Percentiles rank a stretch among this genome's conserved stretches.
Conservation (phyloP, 2,113 vertebrate species). For the Numida meleagris region DNA sequence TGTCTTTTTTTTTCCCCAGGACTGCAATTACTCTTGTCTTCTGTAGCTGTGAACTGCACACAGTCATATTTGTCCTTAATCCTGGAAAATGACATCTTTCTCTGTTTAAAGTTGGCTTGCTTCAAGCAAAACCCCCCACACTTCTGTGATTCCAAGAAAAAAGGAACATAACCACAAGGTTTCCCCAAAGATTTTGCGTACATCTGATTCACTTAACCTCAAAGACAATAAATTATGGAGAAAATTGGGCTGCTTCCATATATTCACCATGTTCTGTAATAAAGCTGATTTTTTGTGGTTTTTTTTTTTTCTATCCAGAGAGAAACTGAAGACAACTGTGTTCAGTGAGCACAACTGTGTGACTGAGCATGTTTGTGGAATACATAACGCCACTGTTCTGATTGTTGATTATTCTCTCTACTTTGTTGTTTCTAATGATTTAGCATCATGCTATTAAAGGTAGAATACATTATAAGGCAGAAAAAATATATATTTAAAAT, state of each 20-base stretch:
- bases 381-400: not conserved
- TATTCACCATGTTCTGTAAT: conserved; percentile 29
- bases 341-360: not conserved
- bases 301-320: not conserved
- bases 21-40: not conserved
- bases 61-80: not conserved
- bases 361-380: conserved; percentile 23
- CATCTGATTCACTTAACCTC: conserved; percentile 53
- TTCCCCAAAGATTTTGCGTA: conserved; percentile 50
- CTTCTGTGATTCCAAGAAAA: conserved; percentile 57
- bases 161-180: conserved; percentile 23
- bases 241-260: not conserved
- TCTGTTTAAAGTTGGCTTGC: conserved; percentile 24
- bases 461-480: not conserved
- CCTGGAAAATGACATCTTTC: not conserved
- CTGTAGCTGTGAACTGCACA: not conserved
- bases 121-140: conserved; percentile 41
- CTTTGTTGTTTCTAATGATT: not conserved
- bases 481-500: not conserved
- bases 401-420: conserved; percentile 5
- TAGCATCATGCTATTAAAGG: not conserved
- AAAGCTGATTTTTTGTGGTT: not conserved
- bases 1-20: not conserved
- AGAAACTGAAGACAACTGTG: not conserved
- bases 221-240: conserved; percentile 37